Percentiles rank a stretch among this genome's conserved stretches.
Conservation (phyloP, 2,888 invertebrate genomes). For the Rhagonycha fulva region DNA sequence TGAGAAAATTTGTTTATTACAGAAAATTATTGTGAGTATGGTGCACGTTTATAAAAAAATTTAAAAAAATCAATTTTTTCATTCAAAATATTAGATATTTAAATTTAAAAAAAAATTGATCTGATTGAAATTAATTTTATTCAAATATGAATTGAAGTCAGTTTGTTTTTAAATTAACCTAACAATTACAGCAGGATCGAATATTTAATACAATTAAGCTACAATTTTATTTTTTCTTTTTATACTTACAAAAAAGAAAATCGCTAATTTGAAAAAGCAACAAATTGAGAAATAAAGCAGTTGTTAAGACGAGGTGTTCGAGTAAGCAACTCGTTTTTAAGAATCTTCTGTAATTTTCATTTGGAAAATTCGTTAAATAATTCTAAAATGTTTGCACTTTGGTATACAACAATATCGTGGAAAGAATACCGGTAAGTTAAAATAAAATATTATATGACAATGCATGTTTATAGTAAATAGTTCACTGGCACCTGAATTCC, state of each 20-base stretch:
- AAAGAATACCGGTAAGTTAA: conserved; percentile 53
- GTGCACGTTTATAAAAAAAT: neutral
- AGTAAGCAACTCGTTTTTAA: conserved; percentile 36
- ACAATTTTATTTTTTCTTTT: conserved; percentile 14
- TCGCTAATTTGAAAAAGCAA: conserved; percentile 18
- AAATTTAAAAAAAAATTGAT: neutral
- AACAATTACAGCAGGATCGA: neutral
- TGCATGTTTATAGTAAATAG: conserved; percentile 26
- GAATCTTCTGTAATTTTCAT: conserved; percentile 30
- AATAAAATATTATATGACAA: conserved; percentile 18
- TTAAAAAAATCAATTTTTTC: neutral
- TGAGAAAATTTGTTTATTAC: neutral
- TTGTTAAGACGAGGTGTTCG: conserved; percentile 39
- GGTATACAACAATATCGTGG: conserved; percentile 53
- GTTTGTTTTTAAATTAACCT: neutral
- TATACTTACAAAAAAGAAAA: conserved; percentile 20
- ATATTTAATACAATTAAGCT: neutral
- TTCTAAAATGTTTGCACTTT: conserved; percentile 51
- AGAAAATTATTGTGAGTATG: neutral
- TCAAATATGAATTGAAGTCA: neutral
- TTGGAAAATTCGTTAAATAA: neutral
- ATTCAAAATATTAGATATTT: neutral
- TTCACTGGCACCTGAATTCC: conserved; percentile 16
- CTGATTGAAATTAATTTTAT: neutral
- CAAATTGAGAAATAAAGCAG: conserved; percentile 39